These are phyloP conservation scores for Synergus japonicus DNA, from an alignment of 2,888 invertebrate genomes.

Conservation along the genomic window DNA sequence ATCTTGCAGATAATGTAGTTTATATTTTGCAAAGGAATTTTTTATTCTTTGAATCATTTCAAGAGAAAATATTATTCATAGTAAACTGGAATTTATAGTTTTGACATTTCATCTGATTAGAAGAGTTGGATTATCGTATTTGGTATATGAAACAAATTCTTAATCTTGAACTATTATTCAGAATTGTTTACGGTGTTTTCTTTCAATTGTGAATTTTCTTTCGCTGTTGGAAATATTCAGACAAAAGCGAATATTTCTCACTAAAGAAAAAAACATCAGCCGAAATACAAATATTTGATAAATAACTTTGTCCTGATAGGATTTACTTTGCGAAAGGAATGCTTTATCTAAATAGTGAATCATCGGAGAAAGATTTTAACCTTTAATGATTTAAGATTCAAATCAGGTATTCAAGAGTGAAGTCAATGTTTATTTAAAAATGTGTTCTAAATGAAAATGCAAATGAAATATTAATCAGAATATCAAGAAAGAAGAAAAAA, in stretches of 20 bases:
- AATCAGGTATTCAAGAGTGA: not conserved
- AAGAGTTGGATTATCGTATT: not conserved
- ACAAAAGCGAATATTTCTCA: constrained; percentile 33
- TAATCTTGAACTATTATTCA: no score
- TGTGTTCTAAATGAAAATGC: not conserved
- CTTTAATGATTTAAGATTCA: not conserved
- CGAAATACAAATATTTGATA: not conserved
- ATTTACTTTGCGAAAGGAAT: not conserved
- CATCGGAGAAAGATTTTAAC: not conserved
- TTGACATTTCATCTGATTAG: not conserved
- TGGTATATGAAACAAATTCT: not conserved
- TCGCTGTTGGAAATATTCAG: not conserved
- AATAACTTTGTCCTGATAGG: not conserved
- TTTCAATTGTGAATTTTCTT: no score
- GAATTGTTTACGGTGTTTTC: no score
- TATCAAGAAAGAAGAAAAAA: not conserved
- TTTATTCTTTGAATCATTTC: not conserved
- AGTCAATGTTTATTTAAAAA: not conserved
- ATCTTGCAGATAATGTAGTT: not conserved
- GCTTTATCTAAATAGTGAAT: not conserved
- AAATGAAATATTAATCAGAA: not conserved
- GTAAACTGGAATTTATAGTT: no score
- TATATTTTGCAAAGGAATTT: not conserved
- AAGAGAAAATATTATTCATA: no score
- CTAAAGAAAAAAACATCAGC: constrained; percentile 3